Base-by-base conservation (phyloP, 2,797 vertebrate species). In the Enteromius trimaculatus region DNA sequence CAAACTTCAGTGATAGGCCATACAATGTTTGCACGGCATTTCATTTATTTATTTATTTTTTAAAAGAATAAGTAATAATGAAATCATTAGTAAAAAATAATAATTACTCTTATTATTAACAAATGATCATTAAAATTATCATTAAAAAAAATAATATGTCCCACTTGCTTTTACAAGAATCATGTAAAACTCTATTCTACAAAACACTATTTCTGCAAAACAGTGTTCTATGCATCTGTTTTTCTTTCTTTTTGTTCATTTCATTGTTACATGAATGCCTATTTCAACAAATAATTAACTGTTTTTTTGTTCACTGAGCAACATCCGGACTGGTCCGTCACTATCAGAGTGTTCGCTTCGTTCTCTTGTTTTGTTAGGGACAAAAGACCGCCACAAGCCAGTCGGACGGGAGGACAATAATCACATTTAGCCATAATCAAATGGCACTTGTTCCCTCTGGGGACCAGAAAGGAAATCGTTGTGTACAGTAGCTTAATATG, bases 401-500 rank as follows among this genome's bases (percentile, higher is more conserved):
- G 68, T 85, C 31, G 60, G 17, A 44, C 29, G 47, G 49, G 70
- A 66, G 69, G 82, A 87, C 83, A 86, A 80, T 85, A 88, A 85
- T 85, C 77, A 84, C 82, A 77, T 85, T 83, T 79, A 88, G 74
- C 82, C 81, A 85, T 83, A 90, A 90, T 89, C 88, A 88, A 86
- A 88, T 77, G 80, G 55, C 69, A 65, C 81, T 84, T 58, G 78
- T 78, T 84, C 83, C 83, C 87, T 71, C 69, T 55, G 84, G 89
- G 84, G 55, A 82, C 76, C 37, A 10, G 58, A 80, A 84, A 80
- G 77, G 76, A 72, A 86, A 82, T 64, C 77, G 23, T 72, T 86
- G 86, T 84, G 86, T 85, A 87, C 87, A 86, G 87, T 86, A 86
- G 86, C 89, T 83, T 82, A 88, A 86, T 87, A 79, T 84, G 78